Base-by-base conservation (phyloP, 1,140 invertebrate species). In the Matsumurasca onukii region DNA sequence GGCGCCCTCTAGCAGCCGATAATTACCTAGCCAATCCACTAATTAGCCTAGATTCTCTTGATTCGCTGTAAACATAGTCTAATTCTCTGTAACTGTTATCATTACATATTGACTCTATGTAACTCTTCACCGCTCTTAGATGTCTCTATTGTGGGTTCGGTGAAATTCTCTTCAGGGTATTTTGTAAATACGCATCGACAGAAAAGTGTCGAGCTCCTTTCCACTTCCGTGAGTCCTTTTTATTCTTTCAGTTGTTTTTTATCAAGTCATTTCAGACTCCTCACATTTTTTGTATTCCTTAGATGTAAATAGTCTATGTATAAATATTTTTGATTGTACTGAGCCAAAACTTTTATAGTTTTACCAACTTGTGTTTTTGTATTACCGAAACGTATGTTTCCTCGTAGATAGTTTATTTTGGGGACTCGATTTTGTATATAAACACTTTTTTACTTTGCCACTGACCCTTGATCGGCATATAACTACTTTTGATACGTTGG, bases 1-100 rank as follows among this genome's bases (percentile, higher is more conserved):
- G 78, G 78, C 57, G 70, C 57, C 30, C 45, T 31, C 70, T 70
- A 71, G 70, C 63, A 52, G n/a, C n/a, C n/a, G n/a, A n/a, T 70
- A 73, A 65, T 65, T 65, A 31, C 27, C 31, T 65, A 65, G 62
- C 62, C 31, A 65, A 65, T 65, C 31, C 62, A 39, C 48, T 48
- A 48, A 65, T 65, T 65, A 65, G 62, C 62, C 31, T 65, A 65
- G 62, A 39, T 65, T 45, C 39, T 65, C 62, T 65, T 65, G 34
- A 65, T 65, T 65, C 62, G 62, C 62, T 65, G 62, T 65, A 65
- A 65, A 45, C 39, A 57, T 68, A 68, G 67, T 68, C 67, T 68
- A 68, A 68, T 68, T 68, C 57, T 68, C 67, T 39, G 29, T 68
- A 65, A 65, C 39, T 65, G 62, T 65, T 65, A 65, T 65, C 62